A percentile compares a stretch with the other conserved stretches of the same genome.
phyloP scores from a whole-genome alignment of 1,140 invertebrate genomes.

The Palaemon carinicauda region DNA sequence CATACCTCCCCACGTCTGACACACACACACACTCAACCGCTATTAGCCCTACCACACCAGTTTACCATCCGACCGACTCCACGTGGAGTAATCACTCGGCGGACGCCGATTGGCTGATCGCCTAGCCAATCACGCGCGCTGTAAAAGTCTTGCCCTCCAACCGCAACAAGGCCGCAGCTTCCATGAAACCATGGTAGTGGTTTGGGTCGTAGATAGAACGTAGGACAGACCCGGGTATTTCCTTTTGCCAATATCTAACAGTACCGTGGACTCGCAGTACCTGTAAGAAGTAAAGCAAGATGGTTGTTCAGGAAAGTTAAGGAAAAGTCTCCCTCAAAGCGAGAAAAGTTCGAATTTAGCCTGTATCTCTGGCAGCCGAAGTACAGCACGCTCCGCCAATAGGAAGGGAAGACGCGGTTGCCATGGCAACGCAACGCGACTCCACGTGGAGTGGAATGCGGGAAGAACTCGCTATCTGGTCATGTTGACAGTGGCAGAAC shows the following conservation, averaged over 20 bases:
- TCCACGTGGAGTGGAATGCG: slow-evolving; percentile 15
- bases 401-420: background rate
- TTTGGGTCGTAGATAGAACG: too few relatives aligned
- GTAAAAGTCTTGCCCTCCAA: slow-evolving; percentile 13
- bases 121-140: background rate
- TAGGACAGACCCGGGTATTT: too few relatives aligned
- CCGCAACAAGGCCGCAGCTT: slow-evolving; percentile 23
- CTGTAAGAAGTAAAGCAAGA: too few relatives aligned
- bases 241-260: too few relatives aligned
- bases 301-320: too few relatives aligned
- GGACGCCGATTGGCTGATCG: background rate
- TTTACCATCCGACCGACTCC: slow-evolving; percentile 13
- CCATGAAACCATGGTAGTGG: too few relatives aligned
- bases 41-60: slow-evolving; percentile 24
- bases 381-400: slow-evolving; percentile 12
- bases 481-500: slow-evolving; percentile 41
- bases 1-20: background rate
- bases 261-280: too few relatives aligned
- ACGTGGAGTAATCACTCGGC: slow-evolving; percentile 27
- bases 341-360: too few relatives aligned
- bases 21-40: slow-evolving; percentile 29
- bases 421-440: background rate
- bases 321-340: too few relatives aligned
- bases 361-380: background rate
- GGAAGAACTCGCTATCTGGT: slow-evolving; percentile 4